Evolutionary conservation across 1,140 invertebrate genomes (phyloP), one percentile per base, ranked within the genome.

Genomic region (Bicyclus anynana): DNA sequence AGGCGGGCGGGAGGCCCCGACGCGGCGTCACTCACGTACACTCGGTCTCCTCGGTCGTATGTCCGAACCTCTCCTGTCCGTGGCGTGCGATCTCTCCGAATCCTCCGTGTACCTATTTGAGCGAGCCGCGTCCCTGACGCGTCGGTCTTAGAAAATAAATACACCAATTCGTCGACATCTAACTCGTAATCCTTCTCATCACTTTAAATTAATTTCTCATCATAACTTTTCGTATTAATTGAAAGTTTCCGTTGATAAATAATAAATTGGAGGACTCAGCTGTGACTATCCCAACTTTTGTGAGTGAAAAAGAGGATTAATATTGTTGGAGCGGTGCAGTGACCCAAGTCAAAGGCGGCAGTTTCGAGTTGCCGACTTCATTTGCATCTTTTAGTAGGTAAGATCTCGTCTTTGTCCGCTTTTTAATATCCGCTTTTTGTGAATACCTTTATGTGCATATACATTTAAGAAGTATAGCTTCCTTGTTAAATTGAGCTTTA

Each of bases 51-150:
- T 68, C 72, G 77, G 65, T 76, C 72, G 84, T 81, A 75, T 80
- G 84, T 83, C 84, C 72, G 77, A 78, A 80, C 82, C 80, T 87
- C 61, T 84, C 84, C 80, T 76, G 62, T 79, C 82, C 80, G 77
- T 67, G 80, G 76, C 77, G 77, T 84, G 72, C 83, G 81, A 81
- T 79, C 69, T 76, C 69, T 82, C 75, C 75, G 74, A 77, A 77
- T 73, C 76, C 80, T 65, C 72, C 77, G 77, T 79, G 77, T 77
- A 80, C 72, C 77, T 74, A 79, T 67, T 80, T 69, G 59, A 69
- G 67, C 69, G 69, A 67, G 55, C 70, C 70, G 77, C 75, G 72
- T 71, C 59, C 62, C 53, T 49, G 60, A 66, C 77, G 72, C 72
- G 66, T 69, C 46, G 59, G 57, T 66, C 65, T 33, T 67, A 51